Evolutionary conservation across 2,797 vertebrate species (phyloP).

Genomic region (Tauraco hartlaubi): DNA sequence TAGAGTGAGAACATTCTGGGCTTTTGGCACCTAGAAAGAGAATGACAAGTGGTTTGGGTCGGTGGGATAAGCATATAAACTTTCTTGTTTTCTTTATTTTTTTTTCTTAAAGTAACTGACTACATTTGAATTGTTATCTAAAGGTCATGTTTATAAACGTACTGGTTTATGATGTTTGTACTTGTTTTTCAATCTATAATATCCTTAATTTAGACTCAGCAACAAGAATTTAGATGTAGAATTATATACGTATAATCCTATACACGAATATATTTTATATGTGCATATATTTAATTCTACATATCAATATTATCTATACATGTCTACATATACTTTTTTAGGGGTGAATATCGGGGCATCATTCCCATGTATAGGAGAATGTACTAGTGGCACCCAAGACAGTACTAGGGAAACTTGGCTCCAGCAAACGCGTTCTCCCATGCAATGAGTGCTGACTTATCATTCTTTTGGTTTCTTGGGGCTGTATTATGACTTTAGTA

Average conservation of each 20-base stretch:
- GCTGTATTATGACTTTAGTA: not conserved
- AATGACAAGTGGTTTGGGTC: not conserved
- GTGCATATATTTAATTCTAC: not conserved
- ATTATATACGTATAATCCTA: not conserved
- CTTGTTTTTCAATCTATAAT: not conserved
- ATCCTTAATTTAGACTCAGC: not conserved
- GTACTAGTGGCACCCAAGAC: not conserved
- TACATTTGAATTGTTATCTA: not conserved
- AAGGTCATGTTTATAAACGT: not conserved
- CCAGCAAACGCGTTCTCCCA: not conserved
- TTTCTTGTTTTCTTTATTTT: not conserved
- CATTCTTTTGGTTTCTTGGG: not conserved
- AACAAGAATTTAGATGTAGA: not conserved
- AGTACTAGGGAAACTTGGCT: not conserved
- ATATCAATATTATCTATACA: not conserved
- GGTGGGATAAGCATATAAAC: not conserved
- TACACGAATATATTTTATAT: not conserved
- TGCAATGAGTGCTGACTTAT: not conserved
- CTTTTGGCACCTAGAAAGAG: not conserved
- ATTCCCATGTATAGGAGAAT: not conserved
- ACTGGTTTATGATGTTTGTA: not conserved
- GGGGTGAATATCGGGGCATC: not conserved
- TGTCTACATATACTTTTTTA: not conserved
- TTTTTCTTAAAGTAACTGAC: not conserved
- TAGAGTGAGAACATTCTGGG: not conserved